These are phyloP conservation scores for Neogobius melanostomus DNA, from an alignment of 2,113 vertebrate genomes.

Conservation along the genomic window DNA sequence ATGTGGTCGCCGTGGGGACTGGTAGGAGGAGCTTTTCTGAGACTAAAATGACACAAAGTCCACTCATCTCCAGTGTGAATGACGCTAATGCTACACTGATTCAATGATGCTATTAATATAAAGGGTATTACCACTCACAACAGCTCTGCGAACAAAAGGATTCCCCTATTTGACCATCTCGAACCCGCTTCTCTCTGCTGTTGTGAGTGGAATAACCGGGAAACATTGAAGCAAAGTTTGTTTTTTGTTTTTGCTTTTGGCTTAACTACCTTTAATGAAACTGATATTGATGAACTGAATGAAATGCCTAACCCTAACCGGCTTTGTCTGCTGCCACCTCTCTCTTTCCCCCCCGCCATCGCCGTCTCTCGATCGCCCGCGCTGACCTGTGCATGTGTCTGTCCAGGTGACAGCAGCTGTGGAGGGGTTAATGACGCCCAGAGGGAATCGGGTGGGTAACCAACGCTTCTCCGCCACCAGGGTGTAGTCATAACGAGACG, in stretches of 20 bases:
- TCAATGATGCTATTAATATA: conserved; percentile 57
- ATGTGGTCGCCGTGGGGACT: no score
- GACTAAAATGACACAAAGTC: conserved; percentile 59
- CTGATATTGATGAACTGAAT: conserved; percentile 49
- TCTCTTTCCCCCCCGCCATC: conserved; percentile 22
- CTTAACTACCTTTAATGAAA: conserved; percentile 65
- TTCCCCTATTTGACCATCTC: not conserved
- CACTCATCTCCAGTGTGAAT: conserved; percentile 52
- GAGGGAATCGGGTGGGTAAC: conserved; percentile 78
- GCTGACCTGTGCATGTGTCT: conserved; percentile 74
- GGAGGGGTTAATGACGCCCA: conserved; percentile 72
- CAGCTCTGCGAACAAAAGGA: conserved; percentile 13
- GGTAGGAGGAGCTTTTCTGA: conserved; percentile 29
- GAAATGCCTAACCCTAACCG: conserved; percentile 66
- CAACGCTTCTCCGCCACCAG: conserved; percentile 61
- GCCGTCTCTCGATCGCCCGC: conserved; percentile 26
- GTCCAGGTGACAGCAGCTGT: conserved; percentile 81
- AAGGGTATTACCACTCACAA: conserved; percentile 55
- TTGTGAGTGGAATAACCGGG: conserved; percentile 58
- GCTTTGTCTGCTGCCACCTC: conserved; percentile 65
- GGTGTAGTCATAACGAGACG: not conserved
- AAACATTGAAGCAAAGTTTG: conserved; percentile 35
- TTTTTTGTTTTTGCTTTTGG: conserved; percentile 58
- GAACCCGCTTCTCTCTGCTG: conserved; percentile 26
- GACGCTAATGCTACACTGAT: conserved; percentile 48